Base-by-base conservation (phyloP, 2,113 vertebrate species). In the Ploceus nigricollis region DNA sequence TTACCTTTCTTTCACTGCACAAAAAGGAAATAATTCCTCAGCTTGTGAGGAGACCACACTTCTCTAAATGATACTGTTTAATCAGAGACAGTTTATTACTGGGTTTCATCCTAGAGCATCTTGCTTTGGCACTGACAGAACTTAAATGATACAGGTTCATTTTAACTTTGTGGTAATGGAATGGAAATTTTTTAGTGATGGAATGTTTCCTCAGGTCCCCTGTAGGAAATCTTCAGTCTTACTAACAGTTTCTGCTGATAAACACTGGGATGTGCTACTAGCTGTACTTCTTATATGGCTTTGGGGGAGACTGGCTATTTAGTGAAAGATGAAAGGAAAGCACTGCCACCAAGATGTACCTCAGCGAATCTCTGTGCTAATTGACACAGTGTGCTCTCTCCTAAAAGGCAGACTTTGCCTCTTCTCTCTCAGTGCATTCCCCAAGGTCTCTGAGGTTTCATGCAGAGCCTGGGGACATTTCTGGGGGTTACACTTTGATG, bases 281-380 rank as follows among this genome's bases (percentile, higher is more conserved):
- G 24, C 40, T 2, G 1, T 60, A 48, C 47, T 75, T 82, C 15
- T 42, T 31, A 31, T 4, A 23, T 51, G 33, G 54, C 90, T 91
- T 54, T 10, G 17, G 15, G 54, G 33, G 14, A 23, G 22, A 35
- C 1, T 72, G 23, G 42, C 11, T 66, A 31, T 44, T 86, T 47
- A 70, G 42, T 54, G 68, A 65, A 77, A 92, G 90, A 89, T 86
- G n/a, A 95, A 95, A 97, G 87, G 77, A 85, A 79, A 82, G 50
- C 48, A 11, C 15, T 30, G 57, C 37, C 33, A 69, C 70, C n/a
- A 50, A 40, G 40, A 79, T 24, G 77, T 42, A n/a, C 47, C 78
- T 78, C 81, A 53, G 27, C 0, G 0, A 40, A 45, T 64, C 56
- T 65, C 65, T 77, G 11, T 40, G 57, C 30, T 95, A 95, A 77